Conservation (phyloP, 1,140 invertebrate species). For the Pseudomyrmex sp. region DNA sequence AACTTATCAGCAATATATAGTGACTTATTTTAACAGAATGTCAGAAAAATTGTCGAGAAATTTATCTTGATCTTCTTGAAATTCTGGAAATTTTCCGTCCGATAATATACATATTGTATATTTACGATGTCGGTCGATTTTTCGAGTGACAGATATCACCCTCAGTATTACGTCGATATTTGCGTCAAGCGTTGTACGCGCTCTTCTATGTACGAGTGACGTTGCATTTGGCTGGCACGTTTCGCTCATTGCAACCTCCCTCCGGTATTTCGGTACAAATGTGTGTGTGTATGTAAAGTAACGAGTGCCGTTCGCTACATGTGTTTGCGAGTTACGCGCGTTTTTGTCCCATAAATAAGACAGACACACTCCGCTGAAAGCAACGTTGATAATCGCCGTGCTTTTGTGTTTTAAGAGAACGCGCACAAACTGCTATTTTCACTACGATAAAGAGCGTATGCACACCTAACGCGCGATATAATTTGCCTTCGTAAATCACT, state of each 20-base stretch:
- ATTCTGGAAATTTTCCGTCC: background rate
- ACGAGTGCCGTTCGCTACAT: conserved; percentile 32
- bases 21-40: background rate
- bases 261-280: background rate
- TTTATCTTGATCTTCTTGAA: background rate
- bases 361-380: conserved; percentile 16
- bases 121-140: background rate
- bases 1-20: background rate
- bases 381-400: conserved; percentile 29
- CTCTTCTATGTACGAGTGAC: conserved; percentile 4
- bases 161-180: background rate
- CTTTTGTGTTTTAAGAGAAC: conserved; percentile 17
- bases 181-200: background rate
- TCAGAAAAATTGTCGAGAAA: background rate
- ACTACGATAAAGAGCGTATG: background rate
- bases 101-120: background rate
- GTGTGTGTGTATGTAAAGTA: conserved; percentile 5
- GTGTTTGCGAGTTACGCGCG: conserved; percentile 25
- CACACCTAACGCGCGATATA: background rate
- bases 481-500: conserved; percentile 7
- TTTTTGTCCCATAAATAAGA: conserved; percentile 44
- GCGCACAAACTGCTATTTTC: background rate
- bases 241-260: conserved; percentile 39
- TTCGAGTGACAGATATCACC: background rate
- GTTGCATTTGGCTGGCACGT: conserved; percentile 13